Conservation (phyloP, 1,140 invertebrate species). For the Solen grandis region DNA sequence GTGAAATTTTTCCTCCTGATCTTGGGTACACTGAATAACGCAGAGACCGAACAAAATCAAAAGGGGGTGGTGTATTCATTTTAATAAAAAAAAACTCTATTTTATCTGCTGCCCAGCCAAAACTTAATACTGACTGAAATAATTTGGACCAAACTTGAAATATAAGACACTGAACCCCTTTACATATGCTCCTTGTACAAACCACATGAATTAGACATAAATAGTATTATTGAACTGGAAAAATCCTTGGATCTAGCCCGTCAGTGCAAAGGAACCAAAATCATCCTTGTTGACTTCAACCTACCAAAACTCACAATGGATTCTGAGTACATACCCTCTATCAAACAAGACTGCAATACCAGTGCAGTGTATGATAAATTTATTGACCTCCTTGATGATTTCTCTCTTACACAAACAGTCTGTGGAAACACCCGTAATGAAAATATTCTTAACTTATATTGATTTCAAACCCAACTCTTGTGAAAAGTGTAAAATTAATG, state of each 20-base stretch:
- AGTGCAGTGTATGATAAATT: no score
- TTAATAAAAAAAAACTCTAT: neutral
- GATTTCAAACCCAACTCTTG: no score
- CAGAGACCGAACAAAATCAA: neutral
- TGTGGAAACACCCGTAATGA: no score
- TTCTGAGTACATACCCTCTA: no score
- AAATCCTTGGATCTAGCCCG: neutral
- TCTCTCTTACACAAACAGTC: no score
- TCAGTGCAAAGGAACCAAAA: no score
- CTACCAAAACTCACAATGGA: no score
- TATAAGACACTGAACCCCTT: neutral
- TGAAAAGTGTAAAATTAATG: no score
- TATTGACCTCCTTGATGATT: no score
- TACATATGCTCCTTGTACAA: neutral
- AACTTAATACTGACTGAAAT: neutral
- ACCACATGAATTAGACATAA: neutral
- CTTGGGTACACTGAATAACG: neutral
- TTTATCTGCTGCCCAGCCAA: neutral
- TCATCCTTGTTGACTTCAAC: no score
- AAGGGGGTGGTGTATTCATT: neutral
- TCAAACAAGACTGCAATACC: no score
- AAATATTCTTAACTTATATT: no score
- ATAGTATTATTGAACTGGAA: neutral
- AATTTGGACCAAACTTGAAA: neutral
- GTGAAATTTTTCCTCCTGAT: neutral